Conservation (phyloP, 2,888 invertebrate genomes). For the Mylabris sibirica region DNA sequence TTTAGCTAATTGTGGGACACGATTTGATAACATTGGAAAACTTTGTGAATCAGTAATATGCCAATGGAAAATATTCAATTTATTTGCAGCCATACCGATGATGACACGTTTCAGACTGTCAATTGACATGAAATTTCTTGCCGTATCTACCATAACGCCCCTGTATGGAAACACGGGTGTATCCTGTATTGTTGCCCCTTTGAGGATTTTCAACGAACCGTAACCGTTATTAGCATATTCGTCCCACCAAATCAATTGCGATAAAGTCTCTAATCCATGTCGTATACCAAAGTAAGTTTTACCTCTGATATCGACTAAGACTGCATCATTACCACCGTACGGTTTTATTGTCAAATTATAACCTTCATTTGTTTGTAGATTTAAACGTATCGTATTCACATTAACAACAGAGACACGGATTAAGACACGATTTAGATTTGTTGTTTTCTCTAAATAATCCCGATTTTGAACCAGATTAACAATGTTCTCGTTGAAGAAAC, state of each 20-base stretch:
- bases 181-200: conserved; percentile 75
- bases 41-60: conserved; percentile 91
- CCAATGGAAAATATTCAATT: conserved; percentile 95
- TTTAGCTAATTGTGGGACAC: conserved; percentile 78
- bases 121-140: conserved; percentile 86
- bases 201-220: conserved; percentile 69
- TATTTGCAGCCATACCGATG: conserved; percentile 88
- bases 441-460: conserved; percentile 45
- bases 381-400: conserved; percentile 65
- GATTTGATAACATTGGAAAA: conserved; percentile 83
- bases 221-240: conserved; percentile 66
- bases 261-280: conserved; percentile 78
- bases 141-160: conserved; percentile 89
- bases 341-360: conserved; percentile 71
- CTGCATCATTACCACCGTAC: conserved; percentile 60
- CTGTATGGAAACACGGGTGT: conserved; percentile 82
- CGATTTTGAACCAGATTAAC: conserved; percentile 43
- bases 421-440: conserved; percentile 53
- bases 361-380: conserved; percentile 76
- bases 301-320: conserved; percentile 68
- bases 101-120: conserved; percentile 76
- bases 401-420: conserved; percentile 66
- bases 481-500: conserved; percentile 61
- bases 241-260: conserved; percentile 84
- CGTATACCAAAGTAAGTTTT: conserved; percentile 79